Evolutionary conservation across 1,140 invertebrate species (phyloP).

Genomic region (Thaumetopoea pityocampa): DNA sequence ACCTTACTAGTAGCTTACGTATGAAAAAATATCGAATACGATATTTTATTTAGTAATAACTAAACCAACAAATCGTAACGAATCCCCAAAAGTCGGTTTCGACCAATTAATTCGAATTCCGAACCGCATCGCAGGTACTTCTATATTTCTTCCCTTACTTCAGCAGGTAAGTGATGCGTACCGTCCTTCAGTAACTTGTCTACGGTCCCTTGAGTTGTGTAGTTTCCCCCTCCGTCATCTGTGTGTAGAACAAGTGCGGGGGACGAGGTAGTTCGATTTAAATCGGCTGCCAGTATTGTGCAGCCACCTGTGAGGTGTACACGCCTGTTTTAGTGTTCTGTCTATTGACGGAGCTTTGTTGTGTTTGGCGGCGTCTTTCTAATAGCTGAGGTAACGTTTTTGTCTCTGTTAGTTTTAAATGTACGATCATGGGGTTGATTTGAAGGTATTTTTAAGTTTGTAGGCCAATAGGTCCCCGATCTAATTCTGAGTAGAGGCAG

Average conservation of each 20-base stretch:
- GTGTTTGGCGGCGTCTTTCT: constrained; percentile 12
- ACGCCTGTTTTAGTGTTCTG: constrained; percentile 25
- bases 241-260: constrained; percentile 18
- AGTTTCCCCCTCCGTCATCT: constrained; percentile 36
- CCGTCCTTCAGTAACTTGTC: constrained; percentile 43
- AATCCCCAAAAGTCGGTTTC: constrained; percentile 26
- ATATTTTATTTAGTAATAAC: too few species aligned
- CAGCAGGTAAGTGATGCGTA: constrained; percentile 44
- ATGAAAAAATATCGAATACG: too few species aligned
- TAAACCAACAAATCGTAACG: constrained; percentile 17
- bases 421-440: constrained; percentile 8
- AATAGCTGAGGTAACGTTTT: constrained; percentile 30
- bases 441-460: constrained; percentile 1
- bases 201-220: constrained; percentile 22
- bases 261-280: constrained; percentile 23
- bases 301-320: constrained; percentile 45
- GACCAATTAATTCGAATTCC: constrained; percentile 40
- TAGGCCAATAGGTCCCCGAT: too few species aligned
- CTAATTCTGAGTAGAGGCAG: too few species aligned
- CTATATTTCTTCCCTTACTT: constrained; percentile 35
- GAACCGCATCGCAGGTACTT: constrained; percentile 44
- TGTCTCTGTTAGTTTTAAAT: constrained; percentile 7
- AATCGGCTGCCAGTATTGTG: constrained; percentile 34
- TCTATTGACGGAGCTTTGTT: constrained; percentile 32
- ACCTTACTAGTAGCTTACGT: too few species aligned